These are phyloP conservation scores for Galeruca laticollis DNA, from an alignment of 2,888 invertebrate species.

Conservation along the genomic window DNA sequence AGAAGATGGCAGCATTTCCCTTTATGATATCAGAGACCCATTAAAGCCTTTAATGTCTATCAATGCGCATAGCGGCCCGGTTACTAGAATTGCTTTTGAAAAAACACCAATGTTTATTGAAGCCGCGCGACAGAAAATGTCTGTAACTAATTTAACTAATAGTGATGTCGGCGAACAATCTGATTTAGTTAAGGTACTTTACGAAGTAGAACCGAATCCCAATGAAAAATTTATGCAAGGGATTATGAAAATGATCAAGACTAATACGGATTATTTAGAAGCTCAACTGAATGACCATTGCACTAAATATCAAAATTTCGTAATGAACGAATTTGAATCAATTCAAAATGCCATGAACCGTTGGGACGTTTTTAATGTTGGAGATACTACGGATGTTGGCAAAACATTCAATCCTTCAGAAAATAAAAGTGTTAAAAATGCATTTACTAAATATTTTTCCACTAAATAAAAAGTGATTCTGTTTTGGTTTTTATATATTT, in stretches of 20 bases:
- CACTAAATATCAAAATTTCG: slow-evolving; percentile 56
- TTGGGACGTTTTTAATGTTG: slow-evolving; percentile 56
- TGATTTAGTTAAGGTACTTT: slow-evolving; percentile 10
- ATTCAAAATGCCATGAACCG: slow-evolving; percentile 57
- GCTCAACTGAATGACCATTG: slow-evolving; percentile 57
- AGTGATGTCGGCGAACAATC: slow-evolving; percentile 34
- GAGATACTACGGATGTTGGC: slow-evolving; percentile 44
- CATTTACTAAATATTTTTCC: slow-evolving; percentile 21
- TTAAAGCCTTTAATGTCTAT: slow-evolving; percentile 52
- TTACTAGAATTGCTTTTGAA: slow-evolving; percentile 49
- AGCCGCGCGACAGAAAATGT: slow-evolving; percentile 23
- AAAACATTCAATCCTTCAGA: slow-evolving; percentile 40
- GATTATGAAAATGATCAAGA: slow-evolving; percentile 50
- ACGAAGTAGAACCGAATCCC: slow-evolving; percentile 11
- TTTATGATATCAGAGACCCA: slow-evolving; percentile 59
- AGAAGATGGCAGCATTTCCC: slow-evolving; percentile 56
- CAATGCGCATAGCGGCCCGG: slow-evolving; percentile 50
- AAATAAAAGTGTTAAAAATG: slow-evolving; percentile 35
- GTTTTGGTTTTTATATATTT: too few species aligned
- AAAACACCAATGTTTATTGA: slow-evolving; percentile 32
- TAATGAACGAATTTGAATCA: slow-evolving; percentile 58
- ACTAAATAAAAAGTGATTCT: not conserved
- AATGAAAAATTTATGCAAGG: slow-evolving; percentile 46
- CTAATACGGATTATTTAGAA: slow-evolving; percentile 54
- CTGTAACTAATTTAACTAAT: slow-evolving; percentile 34